A percentile compares a stretch with the other conserved stretches of the same genome.
Evolutionary conservation across 1,140 invertebrate species (phyloP).

Genomic region (Drosophila pruinosa): DNA sequence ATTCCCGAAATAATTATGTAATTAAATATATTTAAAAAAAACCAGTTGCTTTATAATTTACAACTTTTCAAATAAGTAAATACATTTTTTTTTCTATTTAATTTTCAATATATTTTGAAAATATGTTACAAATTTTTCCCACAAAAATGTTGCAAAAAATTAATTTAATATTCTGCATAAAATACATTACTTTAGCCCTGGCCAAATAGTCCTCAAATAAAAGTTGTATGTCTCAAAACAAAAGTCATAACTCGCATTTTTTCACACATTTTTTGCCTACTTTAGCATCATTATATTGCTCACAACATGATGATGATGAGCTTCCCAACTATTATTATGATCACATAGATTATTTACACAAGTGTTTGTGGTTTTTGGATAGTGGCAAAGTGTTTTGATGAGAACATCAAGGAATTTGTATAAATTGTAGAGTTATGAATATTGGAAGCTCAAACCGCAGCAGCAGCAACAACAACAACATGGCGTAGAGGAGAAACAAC

Average conservation of each 20-base stretch:
- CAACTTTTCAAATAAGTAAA: no score
- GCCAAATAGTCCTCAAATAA: no score
- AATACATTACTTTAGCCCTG: neutral
- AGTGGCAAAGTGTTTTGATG: slow-evolving; percentile 7
- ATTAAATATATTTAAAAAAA: no score
- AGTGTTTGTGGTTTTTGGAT: slow-evolving; percentile 45
- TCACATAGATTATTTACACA: slow-evolving; percentile 35
- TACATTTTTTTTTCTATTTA: no score
- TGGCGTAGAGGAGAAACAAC: neutral
- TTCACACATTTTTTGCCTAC: slow-evolving; percentile 9
- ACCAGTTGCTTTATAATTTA: no score
- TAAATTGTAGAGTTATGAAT: slow-evolving; percentile 21
- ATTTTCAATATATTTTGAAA: no score
- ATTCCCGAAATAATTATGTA: no score
- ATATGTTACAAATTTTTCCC: no score
- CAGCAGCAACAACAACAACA: neutral
- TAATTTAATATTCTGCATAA: no score
- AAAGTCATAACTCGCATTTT: neutral
- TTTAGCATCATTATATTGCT: neutral
- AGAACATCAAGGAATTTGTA: slow-evolving; percentile 11
- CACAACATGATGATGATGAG: slow-evolving; percentile 8
- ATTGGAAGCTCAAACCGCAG: slow-evolving; percentile 5
- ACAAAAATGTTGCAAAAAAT: no score
- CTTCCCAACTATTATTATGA: slow-evolving; percentile 16
- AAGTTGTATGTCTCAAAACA: neutral